Percentiles rank a stretch among this genome's conserved stretches.
These are phyloP conservation scores for Loripinus fragilis DNA, from an alignment of 2,888 invertebrate species.

Conservation along the genomic window DNA sequence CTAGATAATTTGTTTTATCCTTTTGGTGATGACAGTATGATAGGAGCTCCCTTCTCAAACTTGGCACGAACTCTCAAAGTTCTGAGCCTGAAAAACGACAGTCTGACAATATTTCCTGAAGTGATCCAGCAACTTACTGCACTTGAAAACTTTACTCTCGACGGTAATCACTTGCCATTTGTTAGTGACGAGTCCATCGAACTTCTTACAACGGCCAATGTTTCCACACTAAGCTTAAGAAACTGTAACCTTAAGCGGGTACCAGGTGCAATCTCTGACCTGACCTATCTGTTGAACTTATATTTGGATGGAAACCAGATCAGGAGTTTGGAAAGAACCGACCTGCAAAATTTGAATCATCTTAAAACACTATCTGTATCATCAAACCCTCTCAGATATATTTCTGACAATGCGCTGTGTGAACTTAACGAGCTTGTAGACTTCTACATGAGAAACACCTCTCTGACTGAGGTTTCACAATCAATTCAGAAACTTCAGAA, in stretches of 20 bases:
- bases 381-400: constrained; percentile 62
- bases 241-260: constrained; percentile 63
- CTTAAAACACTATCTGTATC: constrained; percentile 45
- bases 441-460: constrained; percentile 50
- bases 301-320: constrained; percentile 62
- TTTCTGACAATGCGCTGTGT: constrained; percentile 59
- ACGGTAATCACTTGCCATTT: constrained; percentile 61
- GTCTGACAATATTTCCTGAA: constrained; percentile 61
- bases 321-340: constrained; percentile 63
- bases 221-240: constrained; percentile 52
- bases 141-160: constrained; percentile 50
- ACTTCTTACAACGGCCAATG: constrained; percentile 50
- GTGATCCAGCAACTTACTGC: constrained; percentile 44
- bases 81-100: constrained; percentile 59
- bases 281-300: constrained; percentile 42
- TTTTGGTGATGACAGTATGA: constrained; percentile 56
- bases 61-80: constrained; percentile 47
- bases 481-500: constrained; percentile 46
- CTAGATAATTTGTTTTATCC: constrained; percentile 51
- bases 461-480: constrained; percentile 46
- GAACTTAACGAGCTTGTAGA: constrained; percentile 41
- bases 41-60: constrained; percentile 48
- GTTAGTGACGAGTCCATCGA: constrained; percentile 65
- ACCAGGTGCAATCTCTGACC: constrained; percentile 63
- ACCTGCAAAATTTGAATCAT: constrained; percentile 48